Evolutionary conservation across 2,113 vertebrate genomes (phyloP).

Genomic region (Cyphomyrus plagiostoma): DNA sequence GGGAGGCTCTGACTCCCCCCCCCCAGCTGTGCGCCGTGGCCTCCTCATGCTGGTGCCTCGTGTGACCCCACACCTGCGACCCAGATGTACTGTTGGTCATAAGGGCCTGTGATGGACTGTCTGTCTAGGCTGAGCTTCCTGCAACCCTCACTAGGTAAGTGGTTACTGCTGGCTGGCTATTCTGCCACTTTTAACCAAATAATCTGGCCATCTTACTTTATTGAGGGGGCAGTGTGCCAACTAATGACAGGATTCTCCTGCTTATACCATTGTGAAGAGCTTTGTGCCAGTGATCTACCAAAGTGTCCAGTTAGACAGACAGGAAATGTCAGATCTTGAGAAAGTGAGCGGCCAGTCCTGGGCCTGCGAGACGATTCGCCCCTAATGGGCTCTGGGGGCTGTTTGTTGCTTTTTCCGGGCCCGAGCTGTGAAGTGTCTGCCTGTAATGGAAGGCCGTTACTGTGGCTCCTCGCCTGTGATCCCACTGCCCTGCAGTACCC

Average conservation of each 20-base stretch:
- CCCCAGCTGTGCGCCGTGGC: not conserved
- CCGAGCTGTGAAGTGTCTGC: constrained; percentile 17
- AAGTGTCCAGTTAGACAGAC: not conserved
- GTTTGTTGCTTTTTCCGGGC: constrained; percentile 26
- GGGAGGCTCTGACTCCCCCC: not conserved
- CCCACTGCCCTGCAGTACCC: not conserved
- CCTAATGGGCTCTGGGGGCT: constrained; percentile 36
- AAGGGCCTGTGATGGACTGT: not conserved
- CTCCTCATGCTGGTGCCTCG: not conserved
- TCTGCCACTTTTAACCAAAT: not conserved
- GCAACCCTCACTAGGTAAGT: constrained; percentile 25
- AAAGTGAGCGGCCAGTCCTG: not conserved
- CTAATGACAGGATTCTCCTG: constrained; percentile 7
- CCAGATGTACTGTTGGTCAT: not conserved
- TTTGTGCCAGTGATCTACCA: not conserved
- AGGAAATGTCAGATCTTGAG: not conserved
- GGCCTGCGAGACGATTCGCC: constrained; percentile 18
- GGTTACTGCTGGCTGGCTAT: not conserved
- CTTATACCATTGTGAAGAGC: constrained; percentile 9
- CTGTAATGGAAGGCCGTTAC: constrained; percentile 24
- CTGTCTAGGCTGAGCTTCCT: constrained; percentile 17
- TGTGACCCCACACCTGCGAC: not conserved
- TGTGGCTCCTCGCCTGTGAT: not conserved
- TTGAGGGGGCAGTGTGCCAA: not conserved
- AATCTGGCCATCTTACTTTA: not conserved